Evolutionary conservation across 2,113 vertebrate genomes (phyloP).

Genomic region (Ciconia stormi): DNA sequence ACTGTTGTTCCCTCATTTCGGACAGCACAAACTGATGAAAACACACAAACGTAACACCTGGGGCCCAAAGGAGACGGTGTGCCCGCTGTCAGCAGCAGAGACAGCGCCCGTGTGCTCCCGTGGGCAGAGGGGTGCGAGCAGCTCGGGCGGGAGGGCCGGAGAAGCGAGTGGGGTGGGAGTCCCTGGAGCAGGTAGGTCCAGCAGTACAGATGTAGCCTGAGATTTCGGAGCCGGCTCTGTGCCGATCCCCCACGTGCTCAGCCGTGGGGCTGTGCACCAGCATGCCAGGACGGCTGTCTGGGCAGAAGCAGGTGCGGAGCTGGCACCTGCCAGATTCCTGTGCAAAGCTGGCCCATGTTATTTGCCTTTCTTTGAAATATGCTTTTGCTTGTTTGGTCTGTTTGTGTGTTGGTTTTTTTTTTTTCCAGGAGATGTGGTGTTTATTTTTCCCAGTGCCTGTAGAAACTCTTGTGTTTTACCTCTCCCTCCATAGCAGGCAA

Average conservation of each 20-base stretch:
- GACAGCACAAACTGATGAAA: background rate
- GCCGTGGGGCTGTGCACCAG: background rate
- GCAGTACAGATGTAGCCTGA: background rate
- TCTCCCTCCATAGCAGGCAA: background rate
- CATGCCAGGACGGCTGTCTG: background rate
- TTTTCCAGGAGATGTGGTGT: background rate
- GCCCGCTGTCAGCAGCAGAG: too few relatives aligned
- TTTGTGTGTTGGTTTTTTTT: background rate
- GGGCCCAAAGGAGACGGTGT: fast-evolving
- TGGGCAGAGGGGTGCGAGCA: background rate
- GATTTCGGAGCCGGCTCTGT: background rate
- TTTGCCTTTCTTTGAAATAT: background rate
- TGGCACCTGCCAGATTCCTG: background rate
- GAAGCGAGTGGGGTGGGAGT: background rate
- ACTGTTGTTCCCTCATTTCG: background rate
- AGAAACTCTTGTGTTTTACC: background rate
- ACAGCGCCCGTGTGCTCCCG: fast-evolving
- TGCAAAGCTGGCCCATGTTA: background rate
- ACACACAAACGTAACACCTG: fast-evolving
- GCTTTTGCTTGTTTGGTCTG: background rate
- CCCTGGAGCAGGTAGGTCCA: background rate
- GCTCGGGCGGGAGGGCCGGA: background rate
- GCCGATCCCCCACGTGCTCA: fast-evolving
- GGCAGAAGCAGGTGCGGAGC: background rate
- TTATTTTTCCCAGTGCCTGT: background rate